Conservation (phyloP, 2,888 invertebrate genomes). For the Petrolisthes cinctipes region DNA sequence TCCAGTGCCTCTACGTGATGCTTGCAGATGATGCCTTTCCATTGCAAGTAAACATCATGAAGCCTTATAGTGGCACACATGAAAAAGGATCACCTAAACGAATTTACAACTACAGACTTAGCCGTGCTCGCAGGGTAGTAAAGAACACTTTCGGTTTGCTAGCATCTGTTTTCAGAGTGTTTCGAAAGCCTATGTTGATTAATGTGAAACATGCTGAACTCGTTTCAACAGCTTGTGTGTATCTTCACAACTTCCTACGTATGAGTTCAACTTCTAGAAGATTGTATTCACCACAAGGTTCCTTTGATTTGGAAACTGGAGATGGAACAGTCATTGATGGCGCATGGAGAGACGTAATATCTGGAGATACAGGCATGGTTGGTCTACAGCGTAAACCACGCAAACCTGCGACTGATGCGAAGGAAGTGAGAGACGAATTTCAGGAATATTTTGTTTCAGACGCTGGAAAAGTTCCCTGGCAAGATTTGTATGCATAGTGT, state of each 20-base stretch:
- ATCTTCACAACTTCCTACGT: conserved; percentile 45
- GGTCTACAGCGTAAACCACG: conserved; percentile 48
- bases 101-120: conserved; percentile 65
- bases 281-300: conserved; percentile 46
- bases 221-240: conserved; percentile 44
- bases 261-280: conserved; percentile 44
- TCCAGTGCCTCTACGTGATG: conserved; percentile 62
- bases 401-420: conserved; percentile 34
- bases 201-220: conserved; percentile 40
- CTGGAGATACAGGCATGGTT: conserved; percentile 47
- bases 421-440: conserved; percentile 48
- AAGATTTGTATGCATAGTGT: too few species aligned
- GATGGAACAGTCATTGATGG: conserved; percentile 49
- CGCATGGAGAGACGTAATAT: conserved; percentile 43
- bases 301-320: conserved; percentile 50
- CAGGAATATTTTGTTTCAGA: too few species aligned
- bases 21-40: conserved; percentile 67
- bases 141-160: conserved; percentile 66
- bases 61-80: conserved; percentile 58
- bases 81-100: conserved; percentile 20
- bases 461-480: too few species aligned
- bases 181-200: conserved; percentile 42
- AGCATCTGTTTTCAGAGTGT: conserved; percentile 57
- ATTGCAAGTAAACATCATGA: conserved; percentile 65
- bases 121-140: conserved; percentile 57